Conservation (phyloP, 2,888 invertebrate species). For the Catotricha subobsoleta region DNA sequence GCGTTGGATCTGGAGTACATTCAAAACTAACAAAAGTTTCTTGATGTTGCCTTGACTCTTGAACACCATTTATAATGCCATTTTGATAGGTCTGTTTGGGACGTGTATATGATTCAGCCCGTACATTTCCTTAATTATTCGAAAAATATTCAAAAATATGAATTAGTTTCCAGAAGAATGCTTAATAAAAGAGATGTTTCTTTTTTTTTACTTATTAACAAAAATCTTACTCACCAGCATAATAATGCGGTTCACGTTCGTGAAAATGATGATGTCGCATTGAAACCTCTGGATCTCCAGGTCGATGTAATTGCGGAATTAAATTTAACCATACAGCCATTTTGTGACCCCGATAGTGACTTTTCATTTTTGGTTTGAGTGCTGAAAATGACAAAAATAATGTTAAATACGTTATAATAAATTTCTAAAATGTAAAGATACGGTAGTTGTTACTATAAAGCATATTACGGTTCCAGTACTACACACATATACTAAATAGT, state of each 20-base stretch:
- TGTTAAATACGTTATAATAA: no score
- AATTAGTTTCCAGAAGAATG: not conserved
- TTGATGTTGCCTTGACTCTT: slow-evolving; percentile 18
- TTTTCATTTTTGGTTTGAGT: slow-evolving; percentile 52
- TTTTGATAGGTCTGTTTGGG: slow-evolving; percentile 23
- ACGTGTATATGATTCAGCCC: slow-evolving; percentile 32
- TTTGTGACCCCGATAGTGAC: slow-evolving; percentile 76
- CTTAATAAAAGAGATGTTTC: no score
- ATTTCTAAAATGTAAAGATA: no score
- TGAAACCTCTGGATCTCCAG: slow-evolving; percentile 49
- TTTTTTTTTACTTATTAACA: not conserved
- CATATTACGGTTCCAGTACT: no score
- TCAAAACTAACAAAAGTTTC: slow-evolving; percentile 11
- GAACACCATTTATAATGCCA: slow-evolving; percentile 9
- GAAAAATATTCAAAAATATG: not conserved
- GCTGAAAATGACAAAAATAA: slow-evolving; percentile 31
- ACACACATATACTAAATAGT: no score
- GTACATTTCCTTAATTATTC: slow-evolving; percentile 27
- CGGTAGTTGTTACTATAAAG: no score
- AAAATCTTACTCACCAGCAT: slow-evolving; percentile 58
- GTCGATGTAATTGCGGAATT: slow-evolving; percentile 67
- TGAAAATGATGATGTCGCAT: slow-evolving; percentile 64
- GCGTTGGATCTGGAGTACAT: slow-evolving; percentile 13
- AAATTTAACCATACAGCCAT: slow-evolving; percentile 80
- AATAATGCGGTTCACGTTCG: slow-evolving; percentile 51